These are phyloP conservation scores for Lamprotornis superbus DNA, from an alignment of 2,113 vertebrate species.

Conservation along the genomic window DNA sequence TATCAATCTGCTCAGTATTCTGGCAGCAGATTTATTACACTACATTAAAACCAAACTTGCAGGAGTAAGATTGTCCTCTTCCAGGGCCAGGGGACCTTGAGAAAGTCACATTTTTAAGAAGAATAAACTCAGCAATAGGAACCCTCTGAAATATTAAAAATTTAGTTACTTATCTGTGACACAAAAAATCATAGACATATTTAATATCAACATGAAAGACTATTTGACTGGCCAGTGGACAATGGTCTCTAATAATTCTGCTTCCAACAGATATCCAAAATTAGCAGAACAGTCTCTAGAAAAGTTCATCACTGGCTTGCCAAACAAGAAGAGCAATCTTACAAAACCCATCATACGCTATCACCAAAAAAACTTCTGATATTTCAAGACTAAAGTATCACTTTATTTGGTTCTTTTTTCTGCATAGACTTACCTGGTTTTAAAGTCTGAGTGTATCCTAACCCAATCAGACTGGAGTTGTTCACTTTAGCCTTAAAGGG, in stretches of 20 bases:
- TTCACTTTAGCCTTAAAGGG: conserved; percentile 94
- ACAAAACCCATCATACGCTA: neutral
- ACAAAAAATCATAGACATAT: neutral
- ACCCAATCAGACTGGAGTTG: conserved; percentile 95
- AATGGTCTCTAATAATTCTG: neutral
- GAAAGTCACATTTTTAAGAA: neutral
- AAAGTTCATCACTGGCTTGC: neutral
- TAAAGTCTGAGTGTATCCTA: conserved; percentile 96
- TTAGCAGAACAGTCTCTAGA: neutral
- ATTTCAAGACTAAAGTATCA: neutral
- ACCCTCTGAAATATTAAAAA: neutral
- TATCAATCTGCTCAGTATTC: neutral
- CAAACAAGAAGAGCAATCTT: neutral
- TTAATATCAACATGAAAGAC: neutral
- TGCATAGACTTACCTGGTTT: conserved; percentile 85
- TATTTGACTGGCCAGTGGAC: neutral
- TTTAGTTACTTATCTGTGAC: neutral
- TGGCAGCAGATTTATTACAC: conserved; percentile 25
- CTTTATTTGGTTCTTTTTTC: neutral
- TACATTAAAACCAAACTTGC: neutral
- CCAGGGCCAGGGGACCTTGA: neutral
- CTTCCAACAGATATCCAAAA: neutral
- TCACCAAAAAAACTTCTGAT: neutral
- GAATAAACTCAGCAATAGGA: conserved; percentile 1
- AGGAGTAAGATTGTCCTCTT: neutral